Percentiles rank a stretch among this genome's conserved stretches.
Conservation (phyloP, 2,888 invertebrate species). For the Calameuta pallipes region DNA sequence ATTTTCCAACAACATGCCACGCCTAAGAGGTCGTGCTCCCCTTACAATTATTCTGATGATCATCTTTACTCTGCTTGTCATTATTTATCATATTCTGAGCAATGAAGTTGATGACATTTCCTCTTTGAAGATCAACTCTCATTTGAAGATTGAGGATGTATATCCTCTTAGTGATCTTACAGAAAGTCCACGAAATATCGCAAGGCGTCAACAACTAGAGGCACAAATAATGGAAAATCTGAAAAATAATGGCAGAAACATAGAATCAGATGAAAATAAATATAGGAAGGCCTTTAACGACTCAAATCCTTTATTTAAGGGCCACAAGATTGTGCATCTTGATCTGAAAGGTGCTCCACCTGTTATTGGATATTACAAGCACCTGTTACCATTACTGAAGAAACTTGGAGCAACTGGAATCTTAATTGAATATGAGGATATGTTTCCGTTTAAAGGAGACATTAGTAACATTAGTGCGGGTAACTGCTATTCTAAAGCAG, state of each 20-base stretch:
- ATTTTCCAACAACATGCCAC: conserved; percentile 40
- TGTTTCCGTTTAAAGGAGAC: conserved; percentile 80
- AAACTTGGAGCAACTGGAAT: conserved; percentile 81
- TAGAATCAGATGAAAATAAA: conserved; percentile 18
- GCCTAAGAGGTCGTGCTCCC: conserved; percentile 51
- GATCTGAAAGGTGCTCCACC: conserved; percentile 89
- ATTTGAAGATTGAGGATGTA: conserved; percentile 38
- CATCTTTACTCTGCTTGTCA: conserved; percentile 51
- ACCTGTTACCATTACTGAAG: conserved; percentile 73
- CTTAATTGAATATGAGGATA: conserved; percentile 88
- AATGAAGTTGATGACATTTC: conserved; percentile 50
- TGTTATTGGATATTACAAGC: conserved; percentile 72
- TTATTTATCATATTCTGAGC: conserved; percentile 59
- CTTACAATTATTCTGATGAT: conserved; percentile 55
- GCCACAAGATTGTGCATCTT: conserved; percentile 79
- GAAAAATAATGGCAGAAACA: conserved; percentile 22
- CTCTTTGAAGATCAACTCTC: conserved; percentile 32
- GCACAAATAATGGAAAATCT: conserved; percentile 39
- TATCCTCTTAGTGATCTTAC: conserved; percentile 40
- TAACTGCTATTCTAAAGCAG: conserved; percentile 74
- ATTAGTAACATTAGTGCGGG: conserved; percentile 72
- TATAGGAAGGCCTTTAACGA: conserved; percentile 26
- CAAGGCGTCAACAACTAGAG: conserved; percentile 41
- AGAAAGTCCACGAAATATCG: conserved; percentile 39
- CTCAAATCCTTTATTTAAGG: conserved; percentile 48